These are phyloP conservation scores for Corythaixoides concolor DNA, from an alignment of 2,113 vertebrate genomes.

Conservation along the genomic window DNA sequence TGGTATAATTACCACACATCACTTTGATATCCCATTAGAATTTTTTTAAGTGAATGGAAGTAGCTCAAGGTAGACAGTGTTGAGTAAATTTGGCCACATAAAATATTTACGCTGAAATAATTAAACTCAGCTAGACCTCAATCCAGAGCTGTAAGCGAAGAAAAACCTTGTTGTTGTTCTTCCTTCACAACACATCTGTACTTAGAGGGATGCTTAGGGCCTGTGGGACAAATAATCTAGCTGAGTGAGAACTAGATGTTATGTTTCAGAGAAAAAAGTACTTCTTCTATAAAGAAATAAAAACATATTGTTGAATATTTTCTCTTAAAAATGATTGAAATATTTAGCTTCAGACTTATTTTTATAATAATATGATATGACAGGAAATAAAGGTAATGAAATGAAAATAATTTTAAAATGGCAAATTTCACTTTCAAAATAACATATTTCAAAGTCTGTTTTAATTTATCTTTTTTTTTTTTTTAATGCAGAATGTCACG, in stretches of 20 bases:
- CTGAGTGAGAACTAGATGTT: not conserved
- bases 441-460: not conserved
- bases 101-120: not conserved
- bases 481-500: not conserved
- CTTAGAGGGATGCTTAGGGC: not conserved
- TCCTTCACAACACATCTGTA: not conserved
- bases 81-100: not conserved
- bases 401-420: not conserved
- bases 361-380: not conserved
- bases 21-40: not conserved
- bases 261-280: not conserved
- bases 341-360: not conserved
- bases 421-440: not conserved
- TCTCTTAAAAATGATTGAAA: not conserved
- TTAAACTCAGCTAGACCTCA: not conserved
- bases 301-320: not conserved
- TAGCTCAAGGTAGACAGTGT: not conserved
- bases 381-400: not conserved
- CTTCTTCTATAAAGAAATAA: not conserved
- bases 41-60: not conserved
- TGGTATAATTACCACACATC: not conserved
- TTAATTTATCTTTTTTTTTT: not conserved
- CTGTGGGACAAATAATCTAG: not conserved
- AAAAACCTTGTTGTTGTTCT: not conserved
- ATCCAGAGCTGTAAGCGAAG: not conserved